Base-by-base conservation (phyloP, 2,888 invertebrate genomes). In the Pherbina coryleti region DNA sequence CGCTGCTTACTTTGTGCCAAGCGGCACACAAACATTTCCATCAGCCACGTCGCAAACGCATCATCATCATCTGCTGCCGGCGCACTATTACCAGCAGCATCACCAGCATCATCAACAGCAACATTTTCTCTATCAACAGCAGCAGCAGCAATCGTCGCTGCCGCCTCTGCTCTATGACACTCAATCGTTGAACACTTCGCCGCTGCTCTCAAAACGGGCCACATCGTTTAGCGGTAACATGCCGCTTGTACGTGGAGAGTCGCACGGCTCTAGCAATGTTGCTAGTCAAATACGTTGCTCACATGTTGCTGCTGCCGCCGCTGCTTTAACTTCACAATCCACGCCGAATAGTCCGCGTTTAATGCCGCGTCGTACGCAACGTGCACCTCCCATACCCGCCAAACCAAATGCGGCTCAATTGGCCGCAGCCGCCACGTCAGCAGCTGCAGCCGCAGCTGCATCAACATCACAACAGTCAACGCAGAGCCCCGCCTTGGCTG, bases 321-420 rank as follows among this genome's bases (percentile, higher is more conserved):
- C 55, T 11, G 49, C 75, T 25, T 55, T 22, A 57, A 64, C 82
- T 78, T 91, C 91, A 74, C 91, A 91, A 66, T 94, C 94, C 79
- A 94, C 93, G 37, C 94, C 94, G 70, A 94, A 93, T 85, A 95
- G 95, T 86, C 95, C 95, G 31, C 91, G 94, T 79, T 90, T 95
- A 81, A 87, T 94, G 91, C 93, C 93, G 70, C 91, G 93, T 78
- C 89, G 92, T 83, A 88, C 91, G 83, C 91, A 92, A 77, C 87
- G 88, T 44, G 87, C 89, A 49, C 88, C 90, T 67, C 87, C 89
- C n/a, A 86, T 89, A 82, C 87, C 89, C 19, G 85, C 88, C 31
- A 85, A 88, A 80, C 85, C 87, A 8, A 82, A 7, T 22, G 19
- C 49, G 55, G 66, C 66, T 5, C 53, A 66, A 49, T 17, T 75